phyloP scores from a whole-genome alignment of 2,113 vertebrate genomes.

The Petromus typicus region DNA sequence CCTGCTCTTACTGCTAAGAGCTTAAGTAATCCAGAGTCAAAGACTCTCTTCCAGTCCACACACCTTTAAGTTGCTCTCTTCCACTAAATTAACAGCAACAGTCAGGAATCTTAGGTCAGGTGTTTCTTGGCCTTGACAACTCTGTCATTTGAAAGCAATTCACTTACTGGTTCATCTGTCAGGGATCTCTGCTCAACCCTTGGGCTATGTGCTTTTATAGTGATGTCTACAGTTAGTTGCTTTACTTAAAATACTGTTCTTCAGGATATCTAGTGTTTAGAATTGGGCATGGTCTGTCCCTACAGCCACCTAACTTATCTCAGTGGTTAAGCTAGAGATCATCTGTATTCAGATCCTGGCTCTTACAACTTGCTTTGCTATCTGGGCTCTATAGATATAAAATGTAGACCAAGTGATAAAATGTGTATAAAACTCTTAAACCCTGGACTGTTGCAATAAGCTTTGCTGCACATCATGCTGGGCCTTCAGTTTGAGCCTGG shows the following conservation, averaged over 20 bases:
- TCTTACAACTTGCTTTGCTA: background rate
- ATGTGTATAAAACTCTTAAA: background rate
- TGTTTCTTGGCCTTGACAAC: background rate
- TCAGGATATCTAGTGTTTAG: background rate
- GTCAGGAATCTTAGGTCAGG: background rate
- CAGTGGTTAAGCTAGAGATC: background rate
- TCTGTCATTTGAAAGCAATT: background rate
- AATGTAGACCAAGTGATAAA: background rate
- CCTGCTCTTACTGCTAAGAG: background rate
- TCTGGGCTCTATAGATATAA: background rate
- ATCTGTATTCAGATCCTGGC: slow-evolving; percentile 8
- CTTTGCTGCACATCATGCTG: background rate
- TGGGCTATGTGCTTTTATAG: background rate
- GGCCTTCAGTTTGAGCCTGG: background rate
- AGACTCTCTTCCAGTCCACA: background rate
- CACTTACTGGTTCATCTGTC: background rate
- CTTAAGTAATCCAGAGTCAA: slow-evolving; percentile 16
- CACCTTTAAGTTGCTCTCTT: background rate
- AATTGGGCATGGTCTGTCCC: background rate
- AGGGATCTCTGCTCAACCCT: background rate
- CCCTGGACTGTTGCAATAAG: background rate
- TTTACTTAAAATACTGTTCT: slow-evolving; percentile 12
- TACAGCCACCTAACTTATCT: background rate
- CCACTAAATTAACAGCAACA: background rate
- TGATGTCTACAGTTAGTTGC: background rate